Conservation (phyloP, 2,888 invertebrate genomes). For the Drepanosiphum platanoidis region DNA sequence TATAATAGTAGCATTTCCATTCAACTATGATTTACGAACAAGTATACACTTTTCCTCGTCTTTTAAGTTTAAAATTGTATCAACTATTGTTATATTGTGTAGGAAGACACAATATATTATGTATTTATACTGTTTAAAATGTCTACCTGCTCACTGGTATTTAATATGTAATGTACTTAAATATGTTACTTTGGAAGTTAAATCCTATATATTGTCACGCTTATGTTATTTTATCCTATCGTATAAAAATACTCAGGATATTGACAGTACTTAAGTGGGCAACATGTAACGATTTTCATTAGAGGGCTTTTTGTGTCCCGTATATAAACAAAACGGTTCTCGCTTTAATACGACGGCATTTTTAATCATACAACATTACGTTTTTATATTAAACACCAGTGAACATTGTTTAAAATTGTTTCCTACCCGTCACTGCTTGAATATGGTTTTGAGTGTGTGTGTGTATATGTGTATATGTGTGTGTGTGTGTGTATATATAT, state of each 20-base stretch:
- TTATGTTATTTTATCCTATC: background rate
- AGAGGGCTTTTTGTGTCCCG: background rate
- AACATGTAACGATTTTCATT: conserved; percentile 48
- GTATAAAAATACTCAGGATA: conserved; percentile 21
- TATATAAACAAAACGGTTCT: conserved; percentile 27
- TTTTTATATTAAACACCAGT: conserved; percentile 39
- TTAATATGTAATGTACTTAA: too few relatives aligned
- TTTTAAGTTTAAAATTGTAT: too few relatives aligned
- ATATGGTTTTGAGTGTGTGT: background rate
- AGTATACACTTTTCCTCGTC: too few relatives aligned
- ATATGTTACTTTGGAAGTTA: background rate
- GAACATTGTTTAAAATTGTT: conserved; percentile 41
- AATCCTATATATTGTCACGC: conserved; percentile 3
- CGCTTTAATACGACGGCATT: background rate
- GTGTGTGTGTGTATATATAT: background rate
- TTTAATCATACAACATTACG: conserved; percentile 22
- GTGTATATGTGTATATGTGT: background rate
- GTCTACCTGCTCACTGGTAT: too few relatives aligned
- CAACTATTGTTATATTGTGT: too few relatives aligned
- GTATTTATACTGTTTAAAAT: too few relatives aligned
- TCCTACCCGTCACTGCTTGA: conserved; percentile 10
- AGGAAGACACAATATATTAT: too few relatives aligned
- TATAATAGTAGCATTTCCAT: too few relatives aligned
- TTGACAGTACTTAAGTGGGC: conserved; percentile 3
- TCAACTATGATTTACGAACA: too few relatives aligned